Conservation (phyloP, 2,888 invertebrate species). For the Caenorhabditis virilis region DNA sequence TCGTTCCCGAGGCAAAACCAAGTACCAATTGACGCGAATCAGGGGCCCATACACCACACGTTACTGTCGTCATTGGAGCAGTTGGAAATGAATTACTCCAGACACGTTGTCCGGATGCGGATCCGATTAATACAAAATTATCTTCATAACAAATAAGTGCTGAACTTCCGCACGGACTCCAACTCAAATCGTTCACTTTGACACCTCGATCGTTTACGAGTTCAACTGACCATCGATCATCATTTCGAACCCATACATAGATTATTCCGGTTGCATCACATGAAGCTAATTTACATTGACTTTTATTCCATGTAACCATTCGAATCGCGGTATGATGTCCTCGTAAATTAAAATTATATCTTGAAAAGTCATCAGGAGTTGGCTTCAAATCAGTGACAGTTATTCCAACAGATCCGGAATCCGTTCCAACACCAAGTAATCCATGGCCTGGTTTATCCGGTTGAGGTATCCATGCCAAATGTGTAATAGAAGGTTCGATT, state of each 20-base stretch:
- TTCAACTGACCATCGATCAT: slow-evolving; percentile 98
- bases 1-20: slow-evolving; percentile 58
- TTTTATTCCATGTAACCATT: slow-evolving; percentile 93
- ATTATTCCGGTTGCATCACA: slow-evolving; percentile 92
- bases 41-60: slow-evolving; percentile 96
- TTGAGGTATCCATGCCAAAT: slow-evolving; percentile 45
- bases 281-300: slow-evolving; percentile 94
- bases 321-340: slow-evolving; percentile 78
- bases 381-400: slow-evolving; percentile 57
- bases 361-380: slow-evolving; percentile 35
- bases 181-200: slow-evolving; percentile 94
- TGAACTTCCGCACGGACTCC: slow-evolving; percentile 98
- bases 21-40: slow-evolving; percentile 82
- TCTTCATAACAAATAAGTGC: slow-evolving; percentile 97
- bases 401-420: slow-evolving; percentile 66
- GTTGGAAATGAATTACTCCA: slow-evolving; percentile 92
- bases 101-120: slow-evolving; percentile 75
- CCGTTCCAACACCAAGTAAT: slow-evolving; percentile 57
- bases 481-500: slow-evolving; percentile 53
- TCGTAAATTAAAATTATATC: slow-evolving; percentile 86
- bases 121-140: slow-evolving; percentile 92
- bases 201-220: slow-evolving; percentile 96
- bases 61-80: slow-evolving; percentile 73
- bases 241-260: slow-evolving; percentile 99
- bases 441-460: slow-evolving; percentile 44